Base-by-base conservation (phyloP, 2,113 vertebrate species). In the Pongo abelii region DNA sequence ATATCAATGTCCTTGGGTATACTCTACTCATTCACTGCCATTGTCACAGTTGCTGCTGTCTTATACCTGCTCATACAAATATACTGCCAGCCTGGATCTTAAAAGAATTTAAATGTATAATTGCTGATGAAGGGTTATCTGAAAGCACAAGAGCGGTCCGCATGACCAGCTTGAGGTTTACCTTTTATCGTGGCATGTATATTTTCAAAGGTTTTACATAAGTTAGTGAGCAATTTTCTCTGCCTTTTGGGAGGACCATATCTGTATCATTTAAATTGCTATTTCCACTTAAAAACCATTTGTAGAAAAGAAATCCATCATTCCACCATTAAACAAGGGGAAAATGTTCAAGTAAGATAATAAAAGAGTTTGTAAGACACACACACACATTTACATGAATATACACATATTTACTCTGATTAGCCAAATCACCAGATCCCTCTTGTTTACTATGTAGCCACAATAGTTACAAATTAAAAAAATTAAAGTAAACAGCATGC, bases 231-330 rank as follows among this genome's bases (percentile, higher is more conserved):
- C 38, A 85, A 84, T 83, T 75, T 90, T 48, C 46, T 96, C 32
- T 84, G 48, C 55, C 59, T 83, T 64, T 46, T 70, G 23, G 30
- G 43, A 94, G 30, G 38, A 84, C 30, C 52, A 57, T 32, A 40
- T 70, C 61, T 94, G 35, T 91, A 70, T 6, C 38, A 83, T 91
- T 91, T 94, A 96, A 96, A 59, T 57, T 67, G 69, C 79, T 69
- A 86, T 46, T 89, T 46, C 38, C 17, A 52, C 35, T 91, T 69
- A 38, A 16, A 91, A 91, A 38, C 4, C 57, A 69, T 86, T 89
- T 92, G 85, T 23, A 80, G 57, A 12, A 81, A 89, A 81, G 7
- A 90, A 89, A 18, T 64, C 3, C 8, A 77, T 79, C 30, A 87
- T 84, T 78, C 5, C 46, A 78, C 57, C 7, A 30, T 32, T 79